These are phyloP conservation scores for Pteropus alecto DNA, from an alignment of 2,113 vertebrate genomes.

Conservation along the genomic window DNA sequence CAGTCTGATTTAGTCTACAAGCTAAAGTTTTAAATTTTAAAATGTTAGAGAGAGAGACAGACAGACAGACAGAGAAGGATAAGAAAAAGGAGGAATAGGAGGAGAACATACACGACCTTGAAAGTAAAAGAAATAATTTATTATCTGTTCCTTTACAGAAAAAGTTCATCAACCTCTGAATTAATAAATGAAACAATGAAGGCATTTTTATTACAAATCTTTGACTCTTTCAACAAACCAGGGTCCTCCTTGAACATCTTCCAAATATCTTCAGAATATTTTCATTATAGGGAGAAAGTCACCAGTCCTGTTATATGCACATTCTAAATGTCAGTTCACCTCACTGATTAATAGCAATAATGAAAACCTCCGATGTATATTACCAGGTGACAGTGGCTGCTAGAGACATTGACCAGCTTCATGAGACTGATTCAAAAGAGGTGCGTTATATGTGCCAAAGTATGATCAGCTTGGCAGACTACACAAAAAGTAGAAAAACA, in stretches of 20 bases:
- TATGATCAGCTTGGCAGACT: constrained; percentile 57
- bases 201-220: neutral
- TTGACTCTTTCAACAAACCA: neutral
- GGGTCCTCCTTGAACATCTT: neutral
- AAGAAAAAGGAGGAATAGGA: neutral
- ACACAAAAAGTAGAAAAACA: constrained; percentile 57
- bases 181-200: neutral
- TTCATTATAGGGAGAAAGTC: neutral
- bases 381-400: constrained; percentile 41
- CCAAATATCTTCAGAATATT: constrained; percentile 8
- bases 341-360: constrained; percentile 46
- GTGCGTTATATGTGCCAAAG: constrained; percentile 44
- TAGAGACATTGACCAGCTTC: constrained; percentile 26
- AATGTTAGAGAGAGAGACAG: neutral
- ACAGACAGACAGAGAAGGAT: no score
- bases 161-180: neutral
- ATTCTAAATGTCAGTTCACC: constrained; percentile 31
- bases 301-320: neutral
- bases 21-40: neutral
- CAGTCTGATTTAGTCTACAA: neutral
- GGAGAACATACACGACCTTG: neutral
- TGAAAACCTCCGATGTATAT: neutral
- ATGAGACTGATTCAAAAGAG: constrained; percentile 24
- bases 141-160: neutral
- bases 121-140: neutral